Base-by-base conservation (phyloP, 2,888 invertebrate genomes). In the Creontiades dilutus region DNA sequence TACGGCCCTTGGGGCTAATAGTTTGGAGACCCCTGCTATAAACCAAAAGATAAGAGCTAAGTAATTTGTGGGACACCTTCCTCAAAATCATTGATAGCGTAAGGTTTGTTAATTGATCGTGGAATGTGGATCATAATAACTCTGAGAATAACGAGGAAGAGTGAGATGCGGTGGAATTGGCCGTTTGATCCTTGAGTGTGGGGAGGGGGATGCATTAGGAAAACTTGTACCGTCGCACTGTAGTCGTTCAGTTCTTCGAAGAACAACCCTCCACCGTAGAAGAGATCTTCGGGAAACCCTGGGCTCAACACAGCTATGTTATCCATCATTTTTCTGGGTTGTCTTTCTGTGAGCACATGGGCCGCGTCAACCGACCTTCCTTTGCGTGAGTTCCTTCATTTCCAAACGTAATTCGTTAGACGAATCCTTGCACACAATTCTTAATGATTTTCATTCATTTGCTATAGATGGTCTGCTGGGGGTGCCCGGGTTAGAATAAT, bases 311-410 rank as follows among this genome's bases (percentile, higher is more conserved):
- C 16, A 57, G 57, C 23, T 23, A 68, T 68, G 68, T 23, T 68
- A 27, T 68, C 68, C 68, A 23, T 68, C 68, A 23, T 23, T 68
- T 68, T 68, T 5, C 23, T 68, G 68, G 9, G 68, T 68, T 68
- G 68, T 23, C 27, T 68, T 23, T 23, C 68, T 27, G 68, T 19
- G 12, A 23, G 68, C 12, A 9, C 68, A 23, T 27, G 27, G 68
- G 68, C 68, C 19, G 68, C 68, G 12, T 68, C 68, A 2, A 68
- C 68, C 1, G 68, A 68, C 9, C 19, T 68, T n/a, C 68, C 68
- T 23, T 19, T 68, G 68, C 68, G 68, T 68, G 68, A 68, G 68
- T 68, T 7, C 37, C 37, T 37, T n/a, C n/a, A n/a, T n/a, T n/a
- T n/a, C n/a, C n/a, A n/a, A n/a, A n/a, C n/a, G n/a, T n/a, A n/a